Conservation (phyloP, 2,888 invertebrate species). For the Plutella xylostella region DNA sequence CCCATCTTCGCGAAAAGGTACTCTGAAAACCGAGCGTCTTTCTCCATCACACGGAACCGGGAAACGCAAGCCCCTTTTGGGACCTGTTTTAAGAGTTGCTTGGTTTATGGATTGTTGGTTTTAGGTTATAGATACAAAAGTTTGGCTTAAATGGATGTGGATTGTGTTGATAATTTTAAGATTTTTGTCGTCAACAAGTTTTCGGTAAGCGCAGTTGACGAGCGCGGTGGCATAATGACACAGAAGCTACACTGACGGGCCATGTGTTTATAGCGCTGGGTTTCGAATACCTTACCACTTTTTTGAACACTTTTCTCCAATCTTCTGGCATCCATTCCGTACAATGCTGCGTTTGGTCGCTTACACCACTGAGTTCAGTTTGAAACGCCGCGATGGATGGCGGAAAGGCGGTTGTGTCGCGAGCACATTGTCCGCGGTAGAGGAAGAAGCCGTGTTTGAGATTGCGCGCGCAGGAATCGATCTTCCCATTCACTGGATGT, state of each 20-base stretch:
- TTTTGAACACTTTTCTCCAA: too few relatives aligned
- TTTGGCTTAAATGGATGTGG: too few relatives aligned
- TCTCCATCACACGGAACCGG: slow-evolving; percentile 67
- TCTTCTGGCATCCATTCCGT: too few relatives aligned
- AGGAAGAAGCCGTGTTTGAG: slow-evolving; percentile 36
- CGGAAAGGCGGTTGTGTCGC: background rate
- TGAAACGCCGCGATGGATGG: background rate
- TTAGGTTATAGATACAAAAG: too few relatives aligned
- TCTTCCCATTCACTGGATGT: slow-evolving; percentile 35
- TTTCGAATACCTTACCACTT: background rate
- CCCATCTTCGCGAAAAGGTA: slow-evolving; percentile 86
- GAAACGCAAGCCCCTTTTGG: slow-evolving; percentile 19
- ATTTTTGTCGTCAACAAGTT: background rate
- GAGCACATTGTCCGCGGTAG: too few relatives aligned
- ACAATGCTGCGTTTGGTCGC: background rate
- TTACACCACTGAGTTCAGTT: background rate
- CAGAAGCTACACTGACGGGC: background rate
- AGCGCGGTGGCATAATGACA: too few relatives aligned
- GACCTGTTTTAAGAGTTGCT: slow-evolving; percentile 5
- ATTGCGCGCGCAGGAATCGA: slow-evolving; percentile 61
- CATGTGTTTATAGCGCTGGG: background rate
- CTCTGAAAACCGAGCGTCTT: slow-evolving; percentile 79
- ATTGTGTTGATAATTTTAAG: too few relatives aligned
- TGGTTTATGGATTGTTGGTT: background rate
- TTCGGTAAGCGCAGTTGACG: too few relatives aligned